Evolutionary conservation across 2,113 vertebrate genomes (phyloP), one percentile per base, ranked within the genome.

Genomic region (Delphinapterus leucas): DNA sequence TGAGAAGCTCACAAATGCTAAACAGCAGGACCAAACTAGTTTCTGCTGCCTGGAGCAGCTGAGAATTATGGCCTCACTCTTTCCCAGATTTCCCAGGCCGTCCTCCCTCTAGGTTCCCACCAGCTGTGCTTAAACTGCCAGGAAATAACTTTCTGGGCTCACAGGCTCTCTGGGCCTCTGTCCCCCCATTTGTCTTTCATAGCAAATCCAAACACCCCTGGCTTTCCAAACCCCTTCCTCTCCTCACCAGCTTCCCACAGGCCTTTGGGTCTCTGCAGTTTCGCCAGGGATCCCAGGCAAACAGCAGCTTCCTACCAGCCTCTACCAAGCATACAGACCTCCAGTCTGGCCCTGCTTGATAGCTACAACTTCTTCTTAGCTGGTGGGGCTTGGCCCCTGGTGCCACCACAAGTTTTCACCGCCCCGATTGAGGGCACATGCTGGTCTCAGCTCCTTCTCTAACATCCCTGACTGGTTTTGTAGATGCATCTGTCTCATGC

Each of bases 1-100:
- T 71, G 86, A 95, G 20, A 36, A 63, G 36, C 41, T 95, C 60
- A 95, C 87, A 96, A 71, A 93, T 17, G 92, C 68, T 65, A 53
- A 92, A 60, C 53, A 44, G 41, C 89, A 38, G 74, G 73, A 88
- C 36, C 25, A 55, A 90, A 81, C 71, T 71, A 49, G 96, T 95
- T 84, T 84, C 31, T 10, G 68, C 28, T 1, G 7, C 86, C 17
- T 0, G 0, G 49, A 88, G 83, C 84, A 25, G 81, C 92, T 93
- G 41, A 47, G 38, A 90, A 67, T 76, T 8, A 44, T 1, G 12
- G 58, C 17, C 38, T 4, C 49, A 20, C 38, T 23, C 55, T 49
- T 55, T 28, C 86, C 58, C 1, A 53, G 68, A 26, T 73, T 96
- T 96, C 92, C 41, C 58, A 83, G 84, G 68, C 47, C 33, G 68